These are phyloP conservation scores for Sphaerophoria taeniata DNA, from an alignment of 2,888 invertebrate genomes.

Conservation along the genomic window DNA sequence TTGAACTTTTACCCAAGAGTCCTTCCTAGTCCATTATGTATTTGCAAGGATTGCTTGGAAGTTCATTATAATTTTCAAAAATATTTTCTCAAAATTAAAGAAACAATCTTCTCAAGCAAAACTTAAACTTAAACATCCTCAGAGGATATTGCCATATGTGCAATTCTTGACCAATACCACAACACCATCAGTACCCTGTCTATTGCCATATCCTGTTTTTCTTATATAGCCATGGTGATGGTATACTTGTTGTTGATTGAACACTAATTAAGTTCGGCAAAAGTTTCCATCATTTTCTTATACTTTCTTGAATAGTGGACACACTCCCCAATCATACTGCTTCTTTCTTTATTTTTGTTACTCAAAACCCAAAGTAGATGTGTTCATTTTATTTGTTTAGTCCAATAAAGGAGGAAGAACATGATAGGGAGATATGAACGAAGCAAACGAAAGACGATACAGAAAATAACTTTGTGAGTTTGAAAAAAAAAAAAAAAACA, in stretches of 20 bases:
- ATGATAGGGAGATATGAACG: constrained; percentile 42
- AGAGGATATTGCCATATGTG: constrained; percentile 60
- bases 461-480: constrained; percentile 71
- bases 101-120: constrained; percentile 58
- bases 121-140: constrained; percentile 61
- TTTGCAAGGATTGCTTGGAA: constrained; percentile 38
- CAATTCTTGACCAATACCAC: constrained; percentile 53
- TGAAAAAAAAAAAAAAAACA: constrained; percentile 37
- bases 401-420: constrained; percentile 45
- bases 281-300: constrained; percentile 63
- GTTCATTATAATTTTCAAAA: constrained; percentile 58
- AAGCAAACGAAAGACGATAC: constrained; percentile 55
- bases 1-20: constrained; percentile 31
- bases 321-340: background rate
- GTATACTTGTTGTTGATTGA: constrained; percentile 81
- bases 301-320: constrained; percentile 32
- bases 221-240: constrained; percentile 66
- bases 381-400: constrained; percentile 64
- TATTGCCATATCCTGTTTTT: constrained; percentile 48
- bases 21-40: constrained; percentile 25
- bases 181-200: constrained; percentile 46
- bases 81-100: constrained; percentile 58
- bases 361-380: constrained; percentile 50
- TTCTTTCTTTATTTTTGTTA: constrained; percentile 29
- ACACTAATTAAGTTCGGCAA: constrained; percentile 81